Percentiles rank a stretch among this genome's conserved stretches.
phyloP scores from a whole-genome alignment of 2,113 vertebrate genomes.

The Pteruthius melanotis region DNA sequence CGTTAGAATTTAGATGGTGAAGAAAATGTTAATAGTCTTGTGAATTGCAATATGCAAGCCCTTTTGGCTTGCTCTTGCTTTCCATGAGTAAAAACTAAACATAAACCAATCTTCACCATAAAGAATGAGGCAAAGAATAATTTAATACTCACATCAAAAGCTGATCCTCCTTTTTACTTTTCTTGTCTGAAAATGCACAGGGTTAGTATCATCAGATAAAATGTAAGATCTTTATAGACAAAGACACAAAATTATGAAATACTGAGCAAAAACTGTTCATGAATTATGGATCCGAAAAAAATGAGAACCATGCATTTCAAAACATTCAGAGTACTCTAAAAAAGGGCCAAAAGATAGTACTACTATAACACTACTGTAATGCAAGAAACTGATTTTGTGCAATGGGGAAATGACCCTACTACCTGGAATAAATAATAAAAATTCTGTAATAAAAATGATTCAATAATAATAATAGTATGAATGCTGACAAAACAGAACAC shows the following conservation, averaged over 20 bases:
- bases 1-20: neutral
- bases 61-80: neutral
- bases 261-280: neutral
- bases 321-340: neutral
- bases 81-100: neutral
- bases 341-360: neutral
- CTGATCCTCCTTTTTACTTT: neutral
- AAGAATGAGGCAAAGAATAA: neutral
- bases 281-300: neutral
- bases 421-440: neutral
- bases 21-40: neutral
- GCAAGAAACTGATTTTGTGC: neutral
- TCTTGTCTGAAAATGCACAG: neutral
- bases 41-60: neutral
- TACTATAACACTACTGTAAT: neutral
- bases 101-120: neutral
- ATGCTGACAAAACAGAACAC: neutral
- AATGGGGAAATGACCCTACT: neutral
- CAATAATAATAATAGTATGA: neutral
- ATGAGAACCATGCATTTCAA: neutral
- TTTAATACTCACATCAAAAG: neutral
- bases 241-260: neutral
- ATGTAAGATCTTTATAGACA: neutral
- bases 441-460: neutral
- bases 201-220: neutral